These are phyloP conservation scores for Armadillidium nasatum DNA, from an alignment of 1,140 invertebrate species.

Conservation along the genomic window DNA sequence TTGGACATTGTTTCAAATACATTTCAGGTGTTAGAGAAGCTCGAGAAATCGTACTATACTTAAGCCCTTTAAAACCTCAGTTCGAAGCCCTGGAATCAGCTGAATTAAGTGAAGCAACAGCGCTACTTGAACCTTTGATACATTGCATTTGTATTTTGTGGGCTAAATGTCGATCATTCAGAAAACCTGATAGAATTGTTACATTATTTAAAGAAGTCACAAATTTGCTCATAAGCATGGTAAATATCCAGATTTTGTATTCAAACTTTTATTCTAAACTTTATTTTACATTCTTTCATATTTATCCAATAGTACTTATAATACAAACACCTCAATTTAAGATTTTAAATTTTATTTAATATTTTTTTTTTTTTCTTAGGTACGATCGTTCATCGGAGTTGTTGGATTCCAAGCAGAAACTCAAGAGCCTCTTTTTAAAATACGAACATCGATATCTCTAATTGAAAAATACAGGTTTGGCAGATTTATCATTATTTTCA, in stretches of 20 bases:
- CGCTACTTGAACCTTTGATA: conserved; percentile 70
- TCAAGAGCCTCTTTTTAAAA: conserved; percentile 25
- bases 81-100: conserved; percentile 77
- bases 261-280: too few relatives aligned
- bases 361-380: not conserved
- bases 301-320: too few relatives aligned
- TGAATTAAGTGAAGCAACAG: conserved; percentile 72
- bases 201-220: conserved; percentile 81
- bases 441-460: conserved; percentile 29
- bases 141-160: conserved; percentile 83
- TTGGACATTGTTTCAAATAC: too few relatives aligned
- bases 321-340: too few relatives aligned
- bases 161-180: conserved; percentile 77
- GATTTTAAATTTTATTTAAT: too few relatives aligned
- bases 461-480: conserved; percentile 50
- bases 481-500: not conserved
- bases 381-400: conserved; percentile 21
- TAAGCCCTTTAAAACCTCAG: conserved; percentile 74
- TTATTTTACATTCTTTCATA: too few relatives aligned
- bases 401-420: conserved; percentile 30
- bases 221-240: conserved; percentile 71
- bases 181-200: conserved; percentile 77
- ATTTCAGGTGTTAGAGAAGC: conserved; percentile 76
- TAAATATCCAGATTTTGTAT: not conserved
- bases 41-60: conserved; percentile 78